Percentiles rank a stretch among this genome's conserved stretches.
Conservation (phyloP, 2,888 invertebrate species). For the Nowickia ferox region DNA sequence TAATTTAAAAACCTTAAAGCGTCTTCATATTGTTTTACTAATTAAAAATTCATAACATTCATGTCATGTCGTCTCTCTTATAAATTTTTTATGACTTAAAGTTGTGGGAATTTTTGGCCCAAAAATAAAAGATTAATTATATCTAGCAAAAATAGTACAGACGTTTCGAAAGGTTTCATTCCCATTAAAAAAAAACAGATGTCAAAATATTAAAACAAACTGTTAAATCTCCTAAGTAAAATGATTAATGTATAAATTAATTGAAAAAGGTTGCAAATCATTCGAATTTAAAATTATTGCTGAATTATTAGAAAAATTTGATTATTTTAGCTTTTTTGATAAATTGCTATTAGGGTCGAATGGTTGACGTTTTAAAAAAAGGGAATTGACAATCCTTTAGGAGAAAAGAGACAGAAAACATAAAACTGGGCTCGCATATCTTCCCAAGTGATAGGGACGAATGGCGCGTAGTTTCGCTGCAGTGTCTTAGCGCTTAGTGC, state of each 20-base stretch:
- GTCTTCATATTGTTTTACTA: slow-evolving; percentile 4
- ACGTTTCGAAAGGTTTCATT: not conserved
- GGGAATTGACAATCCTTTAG: no score
- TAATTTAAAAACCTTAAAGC: not conserved
- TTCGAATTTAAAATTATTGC: not conserved
- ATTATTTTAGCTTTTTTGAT: no score
- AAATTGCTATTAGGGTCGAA: no score
- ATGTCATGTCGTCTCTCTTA: slow-evolving; percentile 17
- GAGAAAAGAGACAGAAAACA: no score
- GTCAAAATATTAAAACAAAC: slow-evolving; percentile 1
- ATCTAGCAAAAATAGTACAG: not conserved
- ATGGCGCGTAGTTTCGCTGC: no score
- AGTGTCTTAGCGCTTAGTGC: no score
- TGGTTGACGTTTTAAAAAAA: no score
- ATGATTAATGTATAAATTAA: no score
- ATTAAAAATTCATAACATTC: slow-evolving; percentile 57
- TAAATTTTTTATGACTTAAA: slow-evolving; percentile 5
- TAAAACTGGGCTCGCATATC: no score
- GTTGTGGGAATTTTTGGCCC: slow-evolving; percentile 44
- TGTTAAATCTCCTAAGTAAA: not conserved
- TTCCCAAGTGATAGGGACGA: no score
- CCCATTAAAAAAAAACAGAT: not conserved
- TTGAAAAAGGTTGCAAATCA: not conserved
- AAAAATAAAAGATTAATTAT: not conserved
- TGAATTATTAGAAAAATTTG: no score